Evolutionary conservation across 2,888 invertebrate genomes (phyloP).

Genomic region (Agrochola litura): DNA sequence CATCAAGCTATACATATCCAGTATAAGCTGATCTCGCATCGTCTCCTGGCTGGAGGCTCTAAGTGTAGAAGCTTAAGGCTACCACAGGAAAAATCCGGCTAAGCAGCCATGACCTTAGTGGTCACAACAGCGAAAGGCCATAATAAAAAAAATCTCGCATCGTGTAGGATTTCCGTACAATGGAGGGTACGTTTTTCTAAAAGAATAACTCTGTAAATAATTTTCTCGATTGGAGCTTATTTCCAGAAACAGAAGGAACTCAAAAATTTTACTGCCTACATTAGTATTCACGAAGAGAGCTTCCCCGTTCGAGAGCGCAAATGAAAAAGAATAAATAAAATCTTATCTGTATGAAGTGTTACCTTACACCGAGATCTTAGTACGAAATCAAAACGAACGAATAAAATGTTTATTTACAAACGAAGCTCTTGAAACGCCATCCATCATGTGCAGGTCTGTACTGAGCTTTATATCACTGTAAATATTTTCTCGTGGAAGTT

Average conservation of each 20-base stretch:
- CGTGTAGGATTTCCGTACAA: too few species aligned
- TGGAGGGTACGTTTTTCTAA: too few species aligned
- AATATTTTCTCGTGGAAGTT: conserved; percentile 63
- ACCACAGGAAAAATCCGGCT: too few species aligned
- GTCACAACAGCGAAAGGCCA: too few species aligned
- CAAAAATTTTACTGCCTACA: conserved; percentile 8
- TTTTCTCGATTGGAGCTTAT: neutral
- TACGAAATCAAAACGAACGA: conserved; percentile 61
- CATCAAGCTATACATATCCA: too few species aligned
- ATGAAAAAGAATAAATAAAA: conserved; percentile 56
- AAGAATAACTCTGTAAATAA: neutral
- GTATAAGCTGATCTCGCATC: too few species aligned
- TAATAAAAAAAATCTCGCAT: too few species aligned
- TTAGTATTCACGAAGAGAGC: conserved; percentile 46
- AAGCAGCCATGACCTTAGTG: too few species aligned
- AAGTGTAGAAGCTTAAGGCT: too few species aligned
- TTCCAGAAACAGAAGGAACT: neutral
- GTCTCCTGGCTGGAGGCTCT: too few species aligned
- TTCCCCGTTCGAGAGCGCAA: conserved; percentile 29
- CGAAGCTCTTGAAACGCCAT: conserved; percentile 43
- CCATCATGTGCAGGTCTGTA: conserved; percentile 48
- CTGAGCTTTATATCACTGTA: conserved; percentile 59
- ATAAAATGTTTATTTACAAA: conserved; percentile 64
- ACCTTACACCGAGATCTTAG: conserved; percentile 64
- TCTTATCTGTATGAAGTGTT: conserved; percentile 64